A percentile compares a stretch with the other conserved stretches of the same genome.
These are phyloP conservation scores for Thysanoteuthis rhombus DNA, from an alignment of 2,888 invertebrate species.

Conservation along the genomic window DNA sequence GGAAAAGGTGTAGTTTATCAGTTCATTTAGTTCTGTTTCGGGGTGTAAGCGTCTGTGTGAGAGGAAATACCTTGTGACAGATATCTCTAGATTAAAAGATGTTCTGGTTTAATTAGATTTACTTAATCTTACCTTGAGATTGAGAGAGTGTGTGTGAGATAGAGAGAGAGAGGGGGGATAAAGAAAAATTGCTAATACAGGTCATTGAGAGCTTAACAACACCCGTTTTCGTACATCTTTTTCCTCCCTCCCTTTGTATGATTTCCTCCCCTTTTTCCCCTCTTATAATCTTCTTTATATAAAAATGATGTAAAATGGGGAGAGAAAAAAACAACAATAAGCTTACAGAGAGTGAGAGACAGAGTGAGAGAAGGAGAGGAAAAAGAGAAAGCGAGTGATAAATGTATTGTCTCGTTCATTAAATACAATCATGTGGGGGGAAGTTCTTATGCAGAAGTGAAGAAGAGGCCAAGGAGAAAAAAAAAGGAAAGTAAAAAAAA, in stretches of 20 bases:
- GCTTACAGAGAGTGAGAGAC: background rate
- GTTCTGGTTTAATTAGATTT: background rate
- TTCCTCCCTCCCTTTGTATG: too few relatives aligned
- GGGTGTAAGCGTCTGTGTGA: too few relatives aligned
- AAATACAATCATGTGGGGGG: background rate
- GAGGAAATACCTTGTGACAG: background rate
- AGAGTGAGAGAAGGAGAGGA: background rate
- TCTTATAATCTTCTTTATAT: background rate
- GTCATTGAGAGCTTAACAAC: background rate
- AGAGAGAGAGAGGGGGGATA: background rate
- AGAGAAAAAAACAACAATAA: too few relatives aligned
- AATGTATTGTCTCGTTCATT: background rate
- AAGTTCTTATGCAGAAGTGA: background rate
- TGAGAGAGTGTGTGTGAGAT: background rate
- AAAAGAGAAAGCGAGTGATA: background rate
- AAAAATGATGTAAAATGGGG: background rate
- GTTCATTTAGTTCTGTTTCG: too few relatives aligned
- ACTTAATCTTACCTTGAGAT: background rate
- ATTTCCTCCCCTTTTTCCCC: background rate
- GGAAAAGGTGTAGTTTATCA: too few relatives aligned
- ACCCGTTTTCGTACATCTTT: background rate
- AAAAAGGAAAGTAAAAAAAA: background rate
- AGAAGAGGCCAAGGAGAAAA: too few relatives aligned
- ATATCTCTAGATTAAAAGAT: background rate
- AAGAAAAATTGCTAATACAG: background rate